phyloP scores from a whole-genome alignment of 23 tunicate species.

The Halocynthia aurantium region DNA sequence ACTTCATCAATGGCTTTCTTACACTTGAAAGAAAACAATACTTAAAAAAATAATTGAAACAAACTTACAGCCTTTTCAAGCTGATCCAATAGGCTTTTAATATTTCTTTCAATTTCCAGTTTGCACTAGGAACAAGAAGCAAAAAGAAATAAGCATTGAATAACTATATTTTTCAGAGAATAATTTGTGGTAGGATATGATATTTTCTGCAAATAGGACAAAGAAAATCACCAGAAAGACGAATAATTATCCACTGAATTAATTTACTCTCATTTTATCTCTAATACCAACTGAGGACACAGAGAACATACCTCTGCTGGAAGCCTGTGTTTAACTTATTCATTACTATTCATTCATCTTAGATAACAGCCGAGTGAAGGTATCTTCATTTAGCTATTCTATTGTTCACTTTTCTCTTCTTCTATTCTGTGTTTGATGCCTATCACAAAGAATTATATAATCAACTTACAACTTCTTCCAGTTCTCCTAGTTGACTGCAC shows the following conservation, averaged over 20 bases:
- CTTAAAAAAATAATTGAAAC: neutral
- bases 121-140: conserved; percentile 30
- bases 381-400: too few relatives aligned
- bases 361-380: too few relatives aligned
- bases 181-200: too few relatives aligned
- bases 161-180: neutral
- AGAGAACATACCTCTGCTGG: too few relatives aligned
- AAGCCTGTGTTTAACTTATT: too few relatives aligned
- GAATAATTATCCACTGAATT: too few relatives aligned
- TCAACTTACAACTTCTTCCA: conserved; percentile 34
- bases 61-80: conserved; percentile 41
- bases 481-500: conserved; percentile 56
- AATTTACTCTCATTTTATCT: too few relatives aligned
- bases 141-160: neutral
- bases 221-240: too few relatives aligned
- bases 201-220: too few relatives aligned
- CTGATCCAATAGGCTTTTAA: neutral
- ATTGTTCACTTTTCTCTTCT: too few relatives aligned
- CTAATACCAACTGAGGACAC: too few relatives aligned
- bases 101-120: conserved; percentile 2
- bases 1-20: conserved; percentile 56
- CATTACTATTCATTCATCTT: too few relatives aligned
- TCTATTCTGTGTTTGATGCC: neutral
- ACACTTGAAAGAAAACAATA: conserved; percentile 44
- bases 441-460: neutral